Conservation (phyloP, 1,140 invertebrate genomes). For the Amyelois transitella region DNA sequence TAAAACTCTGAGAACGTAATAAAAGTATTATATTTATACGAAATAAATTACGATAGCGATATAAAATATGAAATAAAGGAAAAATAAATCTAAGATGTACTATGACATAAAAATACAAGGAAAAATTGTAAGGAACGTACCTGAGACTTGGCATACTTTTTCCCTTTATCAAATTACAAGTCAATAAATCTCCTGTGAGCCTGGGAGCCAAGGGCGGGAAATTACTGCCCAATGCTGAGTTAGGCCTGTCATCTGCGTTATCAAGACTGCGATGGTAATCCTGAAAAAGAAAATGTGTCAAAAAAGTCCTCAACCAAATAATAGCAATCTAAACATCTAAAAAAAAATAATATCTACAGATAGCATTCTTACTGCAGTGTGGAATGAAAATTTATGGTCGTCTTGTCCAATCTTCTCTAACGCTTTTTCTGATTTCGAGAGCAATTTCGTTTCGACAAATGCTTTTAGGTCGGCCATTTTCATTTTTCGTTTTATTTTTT, state of each 20-base stretch:
- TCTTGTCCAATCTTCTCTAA: conserved; percentile 91
- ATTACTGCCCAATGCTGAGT: conserved; percentile 58
- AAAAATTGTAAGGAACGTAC: conserved; percentile 69
- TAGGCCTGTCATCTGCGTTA: conserved; percentile 79
- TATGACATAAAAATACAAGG: conserved; percentile 3
- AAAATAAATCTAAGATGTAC: conserved; percentile 6
- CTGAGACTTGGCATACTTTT: conserved; percentile 97
- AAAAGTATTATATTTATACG: not conserved
- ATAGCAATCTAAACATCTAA: conserved; percentile 9
- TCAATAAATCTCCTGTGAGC: conserved; percentile 55
- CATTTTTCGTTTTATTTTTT: conserved; percentile 88
- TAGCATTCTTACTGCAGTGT: conserved; percentile 70
- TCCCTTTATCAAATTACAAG: conserved; percentile 89
- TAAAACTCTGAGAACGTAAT: not conserved
- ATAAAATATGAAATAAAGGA: conserved; percentile 2
- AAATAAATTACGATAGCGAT: conserved; percentile 1
- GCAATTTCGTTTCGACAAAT: conserved; percentile 92
- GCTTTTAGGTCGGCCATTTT: conserved; percentile 92
- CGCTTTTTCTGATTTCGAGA: conserved; percentile 93
- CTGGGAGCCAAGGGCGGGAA: conserved; percentile 58
- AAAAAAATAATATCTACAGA: conserved; percentile 63
- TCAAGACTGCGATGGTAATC: conserved; percentile 87
- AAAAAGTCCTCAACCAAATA: conserved; percentile 7
- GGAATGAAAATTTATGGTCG: conserved; percentile 71
- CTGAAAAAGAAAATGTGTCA: conserved; percentile 59